Percentiles rank a stretch among this genome's conserved stretches.
Conservation (phyloP, 2,113 vertebrate genomes). For the Spermophilus dauricus region DNA sequence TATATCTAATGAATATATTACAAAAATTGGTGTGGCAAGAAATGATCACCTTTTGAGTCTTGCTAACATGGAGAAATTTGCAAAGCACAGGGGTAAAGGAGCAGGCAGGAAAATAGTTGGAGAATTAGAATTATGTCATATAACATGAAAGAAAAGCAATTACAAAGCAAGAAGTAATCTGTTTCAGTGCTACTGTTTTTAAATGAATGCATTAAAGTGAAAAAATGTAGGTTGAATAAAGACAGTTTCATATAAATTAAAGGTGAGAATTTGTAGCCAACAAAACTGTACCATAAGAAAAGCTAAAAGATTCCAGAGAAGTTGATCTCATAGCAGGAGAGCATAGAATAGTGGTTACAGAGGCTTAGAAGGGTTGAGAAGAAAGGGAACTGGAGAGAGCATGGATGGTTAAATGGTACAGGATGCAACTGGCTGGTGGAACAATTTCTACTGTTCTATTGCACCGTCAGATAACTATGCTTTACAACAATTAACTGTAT, state of each 20-base stretch:
- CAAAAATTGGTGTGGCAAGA: not conserved
- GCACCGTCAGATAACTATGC: not conserved
- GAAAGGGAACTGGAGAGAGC: not conserved
- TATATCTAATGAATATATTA: not conserved
- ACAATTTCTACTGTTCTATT: not conserved
- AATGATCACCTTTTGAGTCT: not conserved
- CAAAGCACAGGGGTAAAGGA: not conserved
- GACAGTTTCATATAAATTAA: constrained; percentile 30
- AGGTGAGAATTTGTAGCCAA: not conserved
- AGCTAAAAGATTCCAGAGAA: not conserved
- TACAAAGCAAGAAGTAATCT: not conserved
- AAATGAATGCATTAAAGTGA: not conserved
- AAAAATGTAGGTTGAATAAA: not conserved
- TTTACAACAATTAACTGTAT: not conserved
- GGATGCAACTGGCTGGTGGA: not conserved
- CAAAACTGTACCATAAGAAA: not conserved
- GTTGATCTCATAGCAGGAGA: not conserved
- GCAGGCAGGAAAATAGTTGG: not conserved
- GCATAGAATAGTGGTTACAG: not conserved
- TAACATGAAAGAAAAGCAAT: not conserved
- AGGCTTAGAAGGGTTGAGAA: not conserved
- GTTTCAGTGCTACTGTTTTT: not conserved
- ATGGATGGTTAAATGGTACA: not conserved
- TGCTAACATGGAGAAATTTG: not conserved
- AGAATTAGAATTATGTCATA: not conserved